Evolutionary conservation across 2,113 vertebrate species (phyloP), one percentile per base, ranked within the genome.

Genomic region (Heptranchias perlo): DNA sequence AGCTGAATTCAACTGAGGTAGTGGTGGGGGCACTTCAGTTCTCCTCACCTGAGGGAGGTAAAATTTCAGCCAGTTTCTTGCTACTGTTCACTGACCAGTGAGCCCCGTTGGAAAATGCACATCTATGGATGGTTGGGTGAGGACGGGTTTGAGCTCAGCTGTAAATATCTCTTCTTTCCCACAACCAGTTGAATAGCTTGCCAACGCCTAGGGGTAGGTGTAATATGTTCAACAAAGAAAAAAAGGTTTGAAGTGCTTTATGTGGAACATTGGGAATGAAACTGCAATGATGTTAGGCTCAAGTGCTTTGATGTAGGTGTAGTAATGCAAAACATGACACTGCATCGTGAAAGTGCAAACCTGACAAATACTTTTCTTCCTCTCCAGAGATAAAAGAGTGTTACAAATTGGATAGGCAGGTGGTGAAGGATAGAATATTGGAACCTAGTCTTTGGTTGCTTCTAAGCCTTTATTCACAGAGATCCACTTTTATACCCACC

Each of bases 221-320:
- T 78, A 78, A 78, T 44, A 78, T 78, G 76, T 39, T 78, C 76
- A 78, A n/a, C 78, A 82, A 47, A 44, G 39, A 82, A 39, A 82
- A n/a, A 82, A 82, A 82, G 39, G 47, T 47, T 73, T 44, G 39
- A 82, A 82, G 78, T 47, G n/a, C 78, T 82, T 82, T 82, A 6
- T 82, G 78, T 82, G 21, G 39, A 82, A 82, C n/a, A 23, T 82
- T 82, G 78, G 16, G 44, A n/a, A 44, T 82, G 78, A 39, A 82
- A 21, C 78, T 44, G 16, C 16, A 82, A 44, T 82, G 3, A 82
- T 82, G 39, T 82, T 82, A 18, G 18, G 39, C 39, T 82, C 16
- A 82, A 82, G 78, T 82, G 78, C 78, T 82, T 82, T 82, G 78
- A 82, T 82, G 78, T 82, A 82, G 78, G 39, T 16, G n/a, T 58